Conservation (phyloP, 2,113 vertebrate genomes). For the Rutilus rutilus region DNA sequence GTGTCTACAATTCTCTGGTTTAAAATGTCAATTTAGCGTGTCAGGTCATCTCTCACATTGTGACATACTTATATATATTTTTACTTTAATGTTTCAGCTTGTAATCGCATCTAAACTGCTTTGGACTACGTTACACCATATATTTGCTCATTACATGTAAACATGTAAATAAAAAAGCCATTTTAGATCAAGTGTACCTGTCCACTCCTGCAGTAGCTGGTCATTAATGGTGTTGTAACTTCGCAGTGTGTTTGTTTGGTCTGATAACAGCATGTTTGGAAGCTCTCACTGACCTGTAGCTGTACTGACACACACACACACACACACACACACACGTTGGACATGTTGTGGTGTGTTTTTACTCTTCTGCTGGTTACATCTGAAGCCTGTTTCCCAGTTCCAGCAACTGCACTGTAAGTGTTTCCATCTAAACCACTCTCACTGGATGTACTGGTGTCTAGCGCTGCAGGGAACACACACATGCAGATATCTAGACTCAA, state of each 20-base stretch:
- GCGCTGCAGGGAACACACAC: background rate
- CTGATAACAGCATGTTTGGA: conserved; percentile 32
- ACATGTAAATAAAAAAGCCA: background rate
- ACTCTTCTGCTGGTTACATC: background rate
- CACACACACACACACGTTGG: background rate
- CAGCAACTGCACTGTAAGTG: background rate
- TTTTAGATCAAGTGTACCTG: background rate
- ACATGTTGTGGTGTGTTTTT: background rate
- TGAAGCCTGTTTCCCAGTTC: background rate
- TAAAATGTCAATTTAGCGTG: too few relatives aligned
- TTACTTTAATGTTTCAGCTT: too few relatives aligned
- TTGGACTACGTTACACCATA: background rate
- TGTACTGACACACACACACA: background rate
- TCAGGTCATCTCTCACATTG: too few relatives aligned
- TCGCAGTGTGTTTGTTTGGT: conserved; percentile 8
- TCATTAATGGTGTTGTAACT: background rate
- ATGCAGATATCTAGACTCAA: background rate
- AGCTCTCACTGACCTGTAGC: conserved; percentile 21
- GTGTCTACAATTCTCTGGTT: too few relatives aligned
- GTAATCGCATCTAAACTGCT: background rate
- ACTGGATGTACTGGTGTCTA: background rate
- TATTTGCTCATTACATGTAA: background rate
- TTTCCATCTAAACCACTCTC: background rate
- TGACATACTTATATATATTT: too few relatives aligned
- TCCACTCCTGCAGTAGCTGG: background rate